Evolutionary conservation across 2,888 invertebrate species (phyloP), one percentile per base, ranked within the genome.

Genomic region (Helleia helle): DNA sequence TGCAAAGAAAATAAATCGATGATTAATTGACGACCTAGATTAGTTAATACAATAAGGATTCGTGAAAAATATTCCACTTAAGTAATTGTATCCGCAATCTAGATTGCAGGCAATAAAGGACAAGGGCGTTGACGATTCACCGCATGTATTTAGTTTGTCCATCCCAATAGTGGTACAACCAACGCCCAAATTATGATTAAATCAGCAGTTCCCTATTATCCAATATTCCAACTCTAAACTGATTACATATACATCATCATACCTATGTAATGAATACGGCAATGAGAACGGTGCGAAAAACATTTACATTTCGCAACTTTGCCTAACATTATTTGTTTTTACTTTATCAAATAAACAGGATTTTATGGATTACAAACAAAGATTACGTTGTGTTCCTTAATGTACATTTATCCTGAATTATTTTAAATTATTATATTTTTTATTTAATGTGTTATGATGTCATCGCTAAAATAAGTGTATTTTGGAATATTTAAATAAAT

Each of bases 111-210:
- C 45, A 43, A 46, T 48, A 51, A 50, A 49, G 42, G 34, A 13
- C 30, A 25, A 28, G 46, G 50, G 54, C 26, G 55, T 51, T 54
- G 50, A 45, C 42, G 42, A 46, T 51, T 54, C 45, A 47, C 38
- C 38, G 17, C 50, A 53, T n/a, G n/a, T n/a, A 51, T 48, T 41
- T 49, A 47, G 48, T 53, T n/a, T n/a, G n/a, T 46, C 39, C 38
- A 44, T 36, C 38, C 17, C 30, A 9, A 17, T 28, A 28, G 36
- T 31, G 38, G 30, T 14, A 40, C 29, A 37, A 31, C 25, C 42
- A 38, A 36, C 43, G 42, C 44, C 48, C 34, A 34, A 34, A 11
- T 22, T 18, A 22, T 22, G 18, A 34, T 34, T 22, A 34, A 34
- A 22, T 22, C n/a, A 22, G 22, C 22, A 5, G 5, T 22, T 6